Evolutionary conservation across 2,113 vertebrate species (phyloP), one percentile per base, ranked within the genome.

Genomic region (Hiodon tergisus): DNA sequence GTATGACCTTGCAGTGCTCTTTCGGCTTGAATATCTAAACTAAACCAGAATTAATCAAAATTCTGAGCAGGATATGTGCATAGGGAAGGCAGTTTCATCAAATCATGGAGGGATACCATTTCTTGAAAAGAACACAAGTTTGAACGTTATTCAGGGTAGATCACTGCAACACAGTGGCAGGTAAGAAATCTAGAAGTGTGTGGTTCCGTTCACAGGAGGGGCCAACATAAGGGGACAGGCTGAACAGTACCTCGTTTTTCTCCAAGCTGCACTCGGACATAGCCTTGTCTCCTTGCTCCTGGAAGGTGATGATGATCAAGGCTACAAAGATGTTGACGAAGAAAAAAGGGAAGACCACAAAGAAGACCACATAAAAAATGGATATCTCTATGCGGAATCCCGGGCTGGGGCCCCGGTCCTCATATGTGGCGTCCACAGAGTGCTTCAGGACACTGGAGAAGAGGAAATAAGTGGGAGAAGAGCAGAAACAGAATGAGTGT

Each of bases 321-420:
- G 97, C 97, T 74, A 98, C 97, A 4, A 98, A 98, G 88, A 98
- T 98, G 89, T 98, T 98, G 85, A 98, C 97, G 54, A 98, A 98
- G 92, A 98, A 98, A 87, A 98, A 98, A 76, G 97, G 97, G 85
- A 98, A 98, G 81, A 98, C 97, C 67, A 98, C 95, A 79, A 98
- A 98, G 87, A 98, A 98, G 79, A 98, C 96, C 78, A 98, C 97
- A 0, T 98, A 98, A 90, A 98, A 98, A 86, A 98, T 96, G 78
- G 97, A 95, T 88, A 98, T 94, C 86, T 98, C 97, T 89, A 98
- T 98, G 78, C 96, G 86, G 86, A 93, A 98, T 61, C 96, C 95
- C 2, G 97, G 97, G 84, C 91, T 98, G 10, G 96, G 97, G 59
- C 97, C 97, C 82, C 94, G 88, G 53, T 98, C 94, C 85, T 98